Evolutionary conservation across 2,113 vertebrate species (phyloP).

Genomic region (Chunga burmeisteri): DNA sequence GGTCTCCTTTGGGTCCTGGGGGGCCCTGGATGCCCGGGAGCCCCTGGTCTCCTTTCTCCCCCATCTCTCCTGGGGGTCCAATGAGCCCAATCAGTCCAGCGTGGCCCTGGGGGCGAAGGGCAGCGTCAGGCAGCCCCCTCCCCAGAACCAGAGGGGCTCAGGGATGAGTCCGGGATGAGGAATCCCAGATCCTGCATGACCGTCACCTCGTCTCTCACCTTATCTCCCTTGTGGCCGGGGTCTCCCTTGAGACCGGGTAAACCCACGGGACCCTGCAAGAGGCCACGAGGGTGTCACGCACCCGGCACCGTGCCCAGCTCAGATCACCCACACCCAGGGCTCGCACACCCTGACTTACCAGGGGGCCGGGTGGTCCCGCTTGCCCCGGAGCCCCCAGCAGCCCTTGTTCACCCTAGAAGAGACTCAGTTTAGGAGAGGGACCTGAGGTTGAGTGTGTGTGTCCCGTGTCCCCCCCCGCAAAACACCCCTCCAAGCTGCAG

Average conservation of each 20-base stretch:
- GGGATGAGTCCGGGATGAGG: not conserved
- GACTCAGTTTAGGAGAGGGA: not conserved
- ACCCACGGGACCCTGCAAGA: constrained; percentile 84
- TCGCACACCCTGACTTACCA: constrained; percentile 74
- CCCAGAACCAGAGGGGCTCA: accelerated
- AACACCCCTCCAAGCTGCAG: too few species aligned
- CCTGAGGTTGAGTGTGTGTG: too few species aligned
- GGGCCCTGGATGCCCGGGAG: constrained; percentile 84
- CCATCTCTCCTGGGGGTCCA: constrained; percentile 87
- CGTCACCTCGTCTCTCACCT: constrained; percentile 70
- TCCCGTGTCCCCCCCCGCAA: too few species aligned
- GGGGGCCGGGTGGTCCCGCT: constrained; percentile 86
- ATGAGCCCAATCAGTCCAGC: constrained; percentile 87
- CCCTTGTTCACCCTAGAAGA: constrained; percentile 87
- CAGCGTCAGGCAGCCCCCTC: not conserved
- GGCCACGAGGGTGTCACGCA: not conserved
- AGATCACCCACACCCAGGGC: constrained; percentile 76
- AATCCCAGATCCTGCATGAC: not conserved
- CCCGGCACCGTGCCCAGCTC: accelerated
- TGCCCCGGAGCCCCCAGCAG: constrained; percentile 86
- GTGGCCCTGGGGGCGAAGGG: constrained; percentile 80
- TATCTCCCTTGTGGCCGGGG: constrained; percentile 86
- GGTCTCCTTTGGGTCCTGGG: constrained; percentile 85
- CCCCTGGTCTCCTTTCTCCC: constrained; percentile 91
- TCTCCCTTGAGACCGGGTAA: constrained; percentile 90